Evolutionary conservation across 1,140 invertebrate species (phyloP), one percentile per base, ranked within the genome.

Genomic region (Psix sp.): DNA sequence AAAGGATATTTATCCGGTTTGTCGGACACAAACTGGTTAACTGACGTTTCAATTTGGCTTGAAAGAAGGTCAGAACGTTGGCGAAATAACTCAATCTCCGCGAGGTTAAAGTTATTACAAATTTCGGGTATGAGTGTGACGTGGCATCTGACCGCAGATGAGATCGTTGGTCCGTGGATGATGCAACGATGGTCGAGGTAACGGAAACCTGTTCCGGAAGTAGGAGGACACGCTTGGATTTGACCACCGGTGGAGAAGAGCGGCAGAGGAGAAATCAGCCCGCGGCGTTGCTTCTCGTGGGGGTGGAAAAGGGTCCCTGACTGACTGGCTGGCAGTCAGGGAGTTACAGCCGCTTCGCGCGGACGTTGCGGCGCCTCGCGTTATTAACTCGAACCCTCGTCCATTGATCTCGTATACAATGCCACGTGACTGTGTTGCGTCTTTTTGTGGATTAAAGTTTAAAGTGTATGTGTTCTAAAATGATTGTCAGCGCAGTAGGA

Each of bases 251-350:
- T 49, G 54, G 54, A 66, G 68, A 13, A 6, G 13, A 35, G 59
- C 73, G 54, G 26, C 48, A 68, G 71, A 73, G 49, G 66, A 65
- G 33, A 39, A 63, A 51, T 56, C 15, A 9, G 54, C 11, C 38
- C 42, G 78, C 81, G 79, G 62, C 74, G 77, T 62, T 73, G 77
- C 20, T 26, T 70, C 59, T 78, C 70, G 66, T 70, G 75, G 79
- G 81, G 82, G 79, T 66, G 81, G 80, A 76, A 80, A 82, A 82
- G 83, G 79, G 82, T 29, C 7, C 7, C 77, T 80, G 77, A 81
- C 65, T 16, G 26, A 74, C 79, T 77, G 78, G 76, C 79, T 62
- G 81, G 62, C 82, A 86, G 84, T 84, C 81, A 84, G 80, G 78
- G 82, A 76, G 80, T 81, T 79, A 74, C 76, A 77, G 81, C 75